Conservation (phyloP, 2,113 vertebrate species). For the Corythoichthys intestinalis region DNA sequence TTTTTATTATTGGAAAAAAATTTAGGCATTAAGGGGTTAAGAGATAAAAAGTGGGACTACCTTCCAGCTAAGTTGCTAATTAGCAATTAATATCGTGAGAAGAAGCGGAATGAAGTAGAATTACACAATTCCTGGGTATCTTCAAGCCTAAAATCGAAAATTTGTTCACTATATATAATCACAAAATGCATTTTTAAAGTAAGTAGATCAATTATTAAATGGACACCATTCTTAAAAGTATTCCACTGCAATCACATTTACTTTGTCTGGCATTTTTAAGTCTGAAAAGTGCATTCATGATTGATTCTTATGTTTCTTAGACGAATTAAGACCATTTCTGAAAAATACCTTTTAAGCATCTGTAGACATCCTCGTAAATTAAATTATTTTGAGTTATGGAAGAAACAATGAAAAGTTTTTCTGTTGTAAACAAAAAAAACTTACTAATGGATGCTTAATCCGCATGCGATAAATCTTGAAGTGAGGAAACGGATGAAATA, state of each 20-base stretch:
- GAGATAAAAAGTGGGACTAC: constrained; percentile 39
- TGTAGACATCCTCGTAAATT: constrained; percentile 11
- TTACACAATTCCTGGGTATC: background rate
- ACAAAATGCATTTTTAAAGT: background rate
- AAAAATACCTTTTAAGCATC: background rate
- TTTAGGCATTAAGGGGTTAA: no score
- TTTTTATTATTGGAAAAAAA: no score
- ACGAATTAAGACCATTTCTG: background rate
- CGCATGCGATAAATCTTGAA: constrained; percentile 13
- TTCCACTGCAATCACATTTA: background rate
- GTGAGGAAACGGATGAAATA: background rate
- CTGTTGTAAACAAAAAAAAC: constrained; percentile 3
- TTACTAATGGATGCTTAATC: constrained; percentile 71
- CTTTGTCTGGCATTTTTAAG: background rate
- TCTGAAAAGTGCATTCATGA: background rate
- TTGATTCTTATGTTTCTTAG: background rate
- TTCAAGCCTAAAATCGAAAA: background rate
- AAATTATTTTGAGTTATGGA: constrained; percentile 30
- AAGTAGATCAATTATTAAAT: background rate
- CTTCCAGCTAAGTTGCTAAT: constrained; percentile 37
- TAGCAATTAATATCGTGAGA: constrained; percentile 22
- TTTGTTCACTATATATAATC: background rate
- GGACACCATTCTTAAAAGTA: background rate
- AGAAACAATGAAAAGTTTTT: constrained; percentile 35
- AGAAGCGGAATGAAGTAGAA: background rate